phyloP scores from a whole-genome alignment of 1,140 invertebrate genomes.

The Drosophila mojavensis region DNA sequence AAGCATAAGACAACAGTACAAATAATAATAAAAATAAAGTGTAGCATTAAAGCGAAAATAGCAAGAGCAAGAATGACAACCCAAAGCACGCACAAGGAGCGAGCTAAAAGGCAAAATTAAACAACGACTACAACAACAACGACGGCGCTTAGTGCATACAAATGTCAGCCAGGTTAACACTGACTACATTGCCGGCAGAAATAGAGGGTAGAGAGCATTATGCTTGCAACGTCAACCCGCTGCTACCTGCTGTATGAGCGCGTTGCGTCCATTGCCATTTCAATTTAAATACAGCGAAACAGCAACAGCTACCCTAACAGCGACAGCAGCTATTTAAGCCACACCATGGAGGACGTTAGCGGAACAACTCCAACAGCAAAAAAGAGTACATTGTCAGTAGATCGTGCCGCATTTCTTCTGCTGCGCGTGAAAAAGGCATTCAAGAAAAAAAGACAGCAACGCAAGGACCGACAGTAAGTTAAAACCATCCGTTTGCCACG shows the following conservation, averaged over 20 bases:
- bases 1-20: constrained; percentile 57
- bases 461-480: constrained; percentile 91
- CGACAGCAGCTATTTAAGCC: constrained; percentile 21
- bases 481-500: constrained; percentile 29
- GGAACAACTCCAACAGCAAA: constrained; percentile 55
- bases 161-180: constrained; percentile 57
- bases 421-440: constrained; percentile 94
- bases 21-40: constrained; percentile 63
- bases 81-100: constrained; percentile 37
- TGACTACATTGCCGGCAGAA: constrained; percentile 23
- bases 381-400: constrained; percentile 88
- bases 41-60: constrained; percentile 42
- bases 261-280: constrained; percentile 47
- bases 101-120: constrained; percentile 37
- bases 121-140: constrained; percentile 10
- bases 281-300: constrained; percentile 42
- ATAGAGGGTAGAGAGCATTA: constrained; percentile 4
- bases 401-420: constrained; percentile 93
- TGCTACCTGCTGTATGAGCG: constrained; percentile 22
- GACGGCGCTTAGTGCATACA: constrained; percentile 56
- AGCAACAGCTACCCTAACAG: constrained; percentile 16
- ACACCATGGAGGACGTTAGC: constrained; percentile 65
- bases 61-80: constrained; percentile 20
- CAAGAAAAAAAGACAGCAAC: constrained; percentile 93
- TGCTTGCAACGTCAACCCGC: constrained; percentile 24